Evolutionary conservation across 2,113 vertebrate genomes (phyloP), one percentile per base, ranked within the genome.

Genomic region (Glareola pratincola): DNA sequence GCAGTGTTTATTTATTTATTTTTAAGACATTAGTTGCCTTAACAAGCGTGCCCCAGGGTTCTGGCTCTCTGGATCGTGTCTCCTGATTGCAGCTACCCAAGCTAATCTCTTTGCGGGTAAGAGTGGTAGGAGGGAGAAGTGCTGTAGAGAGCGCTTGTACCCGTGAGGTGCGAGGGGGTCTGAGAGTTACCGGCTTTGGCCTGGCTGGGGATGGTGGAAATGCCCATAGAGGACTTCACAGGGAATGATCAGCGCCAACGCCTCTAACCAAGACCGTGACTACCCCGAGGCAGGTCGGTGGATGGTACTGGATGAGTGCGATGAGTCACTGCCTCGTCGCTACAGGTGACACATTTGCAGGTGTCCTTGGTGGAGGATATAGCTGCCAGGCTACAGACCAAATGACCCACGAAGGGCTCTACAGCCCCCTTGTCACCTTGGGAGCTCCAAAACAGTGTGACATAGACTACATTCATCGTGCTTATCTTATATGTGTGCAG

Each of bases 1-100:
- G 7, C 10, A 36, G 36, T 19, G 18, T 41, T 78, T 39, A 30
- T 78, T 41, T 22, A 29, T 41, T 36, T 87, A 23, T 56, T 78
- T 78, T 57, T 17, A 60, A 87, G 43, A 85, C 66, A 66, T 69
- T 14, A 50, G n/a, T 32, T 78, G 36, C 23, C 45, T 87, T 64
- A 36, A 39, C 15, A 64, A 72, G 14, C 1, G 0, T 51, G 11
- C 10, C 7, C 6, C 13, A 5, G 19, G 34, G 32, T 12, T 66
- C 7, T n/a, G 21, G 15, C 57, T 71, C 51, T 48, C 51, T 17
- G 39, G 41, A 17, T 75, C 3, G 0, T 50, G 37, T 72, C 56
- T 85, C 32, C 59, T 45, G 53, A 23, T 30, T 39, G 68, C 43
- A 76, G 41, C 19, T 66, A 22, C 15, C 47, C 19, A 26, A 20